Conservation (phyloP, 2,797 vertebrate species). For the Notolepis coatsorum region DNA sequence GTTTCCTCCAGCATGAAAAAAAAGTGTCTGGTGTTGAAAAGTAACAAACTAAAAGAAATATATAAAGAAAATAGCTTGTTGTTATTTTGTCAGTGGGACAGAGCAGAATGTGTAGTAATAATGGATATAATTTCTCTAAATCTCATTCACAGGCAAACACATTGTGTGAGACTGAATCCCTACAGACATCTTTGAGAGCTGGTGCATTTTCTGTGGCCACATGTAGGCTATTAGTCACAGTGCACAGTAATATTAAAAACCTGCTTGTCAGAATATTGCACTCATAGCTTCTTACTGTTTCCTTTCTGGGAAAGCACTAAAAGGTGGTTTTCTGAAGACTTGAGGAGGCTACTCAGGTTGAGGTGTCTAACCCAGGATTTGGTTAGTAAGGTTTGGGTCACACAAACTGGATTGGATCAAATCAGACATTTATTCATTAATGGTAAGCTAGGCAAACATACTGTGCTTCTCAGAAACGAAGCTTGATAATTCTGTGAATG, state of each 20-base stretch:
- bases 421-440: no score
- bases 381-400: conserved; percentile 38
- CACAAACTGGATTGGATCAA: no score
- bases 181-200: not conserved
- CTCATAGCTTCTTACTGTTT: conserved; percentile 12
- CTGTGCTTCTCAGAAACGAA: no score
- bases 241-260: not conserved
- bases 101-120: no score
- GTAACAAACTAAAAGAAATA: no score
- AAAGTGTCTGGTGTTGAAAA: no score
- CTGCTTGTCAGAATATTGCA: not conserved
- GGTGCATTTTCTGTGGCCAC: not conserved
- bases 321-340: not conserved
- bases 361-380: no score
- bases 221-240: not conserved
- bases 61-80: no score
- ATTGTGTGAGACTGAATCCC: not conserved
- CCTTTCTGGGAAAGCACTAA: conserved; percentile 42
- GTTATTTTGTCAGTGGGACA: no score
- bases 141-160: not conserved
- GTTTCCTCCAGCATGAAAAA: no score
- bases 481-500: no score
- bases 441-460: no score
- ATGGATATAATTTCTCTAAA: not conserved
- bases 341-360: not conserved